A percentile compares a stretch with the other conserved stretches of the same genome.
These are phyloP conservation scores for Psophia crepitans DNA, from an alignment of 2,113 vertebrate species.

Conservation along the genomic window DNA sequence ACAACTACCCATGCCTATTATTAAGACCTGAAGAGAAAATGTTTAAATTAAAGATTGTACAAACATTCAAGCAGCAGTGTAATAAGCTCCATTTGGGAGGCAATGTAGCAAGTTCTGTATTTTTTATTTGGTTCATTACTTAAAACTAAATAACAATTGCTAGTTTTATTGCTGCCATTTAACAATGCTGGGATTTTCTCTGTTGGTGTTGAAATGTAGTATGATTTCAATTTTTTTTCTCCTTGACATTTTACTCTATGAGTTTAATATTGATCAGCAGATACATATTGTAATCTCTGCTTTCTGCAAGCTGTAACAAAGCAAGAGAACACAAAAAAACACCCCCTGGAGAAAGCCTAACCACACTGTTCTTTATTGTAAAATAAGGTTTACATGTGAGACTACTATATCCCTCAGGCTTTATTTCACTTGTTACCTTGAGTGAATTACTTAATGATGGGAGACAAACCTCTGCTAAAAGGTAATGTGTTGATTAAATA, in stretches of 20 bases:
- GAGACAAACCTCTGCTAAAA: slow-evolving; percentile 37
- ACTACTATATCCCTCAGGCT: neutral
- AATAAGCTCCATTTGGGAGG: slow-evolving; percentile 65
- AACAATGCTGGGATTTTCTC: slow-evolving; percentile 60
- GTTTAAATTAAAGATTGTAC: slow-evolving; percentile 70
- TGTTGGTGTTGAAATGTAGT: slow-evolving; percentile 51
- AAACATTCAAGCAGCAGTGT: slow-evolving; percentile 61
- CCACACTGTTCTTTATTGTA: neutral
- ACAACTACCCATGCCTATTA: slow-evolving; percentile 53
- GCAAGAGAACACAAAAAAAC: neutral
- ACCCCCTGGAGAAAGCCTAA: neutral
- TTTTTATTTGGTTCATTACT: slow-evolving; percentile 77
- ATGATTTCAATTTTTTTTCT: slow-evolving; percentile 51
- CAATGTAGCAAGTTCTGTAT: slow-evolving; percentile 62
- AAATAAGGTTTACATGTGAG: slow-evolving; percentile 7
- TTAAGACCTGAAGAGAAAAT: slow-evolving; percentile 71
- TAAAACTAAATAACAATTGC: slow-evolving; percentile 71
- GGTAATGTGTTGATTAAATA: slow-evolving; percentile 11
- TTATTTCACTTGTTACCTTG: slow-evolving; percentile 21
- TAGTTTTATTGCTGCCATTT: slow-evolving; percentile 56
- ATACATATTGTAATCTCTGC: slow-evolving; percentile 26
- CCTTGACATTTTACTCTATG: slow-evolving; percentile 47
- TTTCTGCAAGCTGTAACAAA: slow-evolving; percentile 35
- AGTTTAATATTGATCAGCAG: slow-evolving; percentile 63
- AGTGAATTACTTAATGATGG: slow-evolving; percentile 24